phyloP scores from a whole-genome alignment of 2,888 invertebrate species.

The Daptonema setosum region DNA sequence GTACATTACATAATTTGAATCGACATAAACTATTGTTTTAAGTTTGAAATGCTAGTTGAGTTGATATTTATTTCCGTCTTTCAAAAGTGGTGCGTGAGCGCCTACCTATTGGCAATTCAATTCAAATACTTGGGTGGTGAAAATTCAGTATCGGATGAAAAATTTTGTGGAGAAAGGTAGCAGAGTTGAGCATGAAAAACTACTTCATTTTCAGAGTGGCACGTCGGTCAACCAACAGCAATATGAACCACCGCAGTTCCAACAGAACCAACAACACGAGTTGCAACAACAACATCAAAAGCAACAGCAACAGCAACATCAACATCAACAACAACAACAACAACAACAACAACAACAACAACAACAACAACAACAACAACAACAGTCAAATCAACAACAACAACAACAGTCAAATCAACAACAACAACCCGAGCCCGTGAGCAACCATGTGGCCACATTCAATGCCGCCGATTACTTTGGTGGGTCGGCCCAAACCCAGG shows the following conservation, averaged over 20 bases:
- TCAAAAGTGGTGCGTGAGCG: too few relatives aligned
- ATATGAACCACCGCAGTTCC: not conserved
- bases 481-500: not conserved
- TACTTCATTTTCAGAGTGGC: too few relatives aligned
- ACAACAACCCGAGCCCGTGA: not conserved
- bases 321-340: not conserved
- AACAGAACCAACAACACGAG: not conserved
- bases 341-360: not conserved
- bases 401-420: not conserved
- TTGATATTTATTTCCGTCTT: too few relatives aligned
- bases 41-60: too few relatives aligned
- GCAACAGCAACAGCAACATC: not conserved
- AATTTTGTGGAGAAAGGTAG: too few relatives aligned
- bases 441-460: not conserved
- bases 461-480: not conserved
- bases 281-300: not conserved
- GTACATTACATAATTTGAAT: too few relatives aligned
- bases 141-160: too few relatives aligned
- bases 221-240: not conserved
- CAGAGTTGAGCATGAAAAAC: too few relatives aligned
- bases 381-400: not conserved
- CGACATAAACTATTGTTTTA: too few relatives aligned
- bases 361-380: not conserved
- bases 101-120: too few relatives aligned
- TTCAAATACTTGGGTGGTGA: too few relatives aligned